These are phyloP conservation scores for Ectropis grisescens DNA, from an alignment of 1,140 invertebrate genomes.

Conservation along the genomic window DNA sequence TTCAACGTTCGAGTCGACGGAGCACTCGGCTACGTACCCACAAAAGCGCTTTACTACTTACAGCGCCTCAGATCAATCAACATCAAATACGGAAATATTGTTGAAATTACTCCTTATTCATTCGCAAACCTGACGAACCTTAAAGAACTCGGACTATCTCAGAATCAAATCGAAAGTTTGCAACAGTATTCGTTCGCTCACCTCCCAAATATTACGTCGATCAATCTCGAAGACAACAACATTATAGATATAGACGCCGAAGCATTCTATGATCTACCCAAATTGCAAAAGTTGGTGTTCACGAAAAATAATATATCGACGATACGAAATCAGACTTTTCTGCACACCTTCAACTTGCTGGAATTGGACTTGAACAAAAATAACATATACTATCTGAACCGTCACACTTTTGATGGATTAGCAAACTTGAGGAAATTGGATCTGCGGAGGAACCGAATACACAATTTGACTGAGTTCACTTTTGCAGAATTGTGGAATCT, in stretches of 20 bases:
- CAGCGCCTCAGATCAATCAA: slow-evolving; percentile 75
- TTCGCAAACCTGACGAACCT: slow-evolving; percentile 80
- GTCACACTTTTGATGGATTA: slow-evolving; percentile 79
- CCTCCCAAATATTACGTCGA: slow-evolving; percentile 73
- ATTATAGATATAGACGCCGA: slow-evolving; percentile 79
- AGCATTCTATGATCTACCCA: slow-evolving; percentile 78
- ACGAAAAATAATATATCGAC: slow-evolving; percentile 81
- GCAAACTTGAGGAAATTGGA: slow-evolving; percentile 76
- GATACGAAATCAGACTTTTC: slow-evolving; percentile 79
- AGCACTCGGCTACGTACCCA: slow-evolving; percentile 77
- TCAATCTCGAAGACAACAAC: slow-evolving; percentile 80
- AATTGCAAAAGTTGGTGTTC: slow-evolving; percentile 75
- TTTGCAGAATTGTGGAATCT: slow-evolving; percentile 82
- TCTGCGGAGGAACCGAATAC: slow-evolving; percentile 77
- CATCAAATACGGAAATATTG: slow-evolving; percentile 79
- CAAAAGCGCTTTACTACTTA: slow-evolving; percentile 75
- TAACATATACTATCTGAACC: slow-evolving; percentile 76
- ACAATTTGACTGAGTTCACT: slow-evolving; percentile 79
- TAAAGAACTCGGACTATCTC: slow-evolving; percentile 74
- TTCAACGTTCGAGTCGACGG: slow-evolving; percentile 78
- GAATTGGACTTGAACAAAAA: slow-evolving; percentile 80
- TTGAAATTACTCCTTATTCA: slow-evolving; percentile 75
- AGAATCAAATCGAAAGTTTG: slow-evolving; percentile 77
- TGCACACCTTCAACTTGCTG: slow-evolving; percentile 73
- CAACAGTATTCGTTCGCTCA: slow-evolving; percentile 77